These are phyloP conservation scores for Norana najaformis DNA, from an alignment of 2,888 invertebrate species.

Conservation along the genomic window DNA sequence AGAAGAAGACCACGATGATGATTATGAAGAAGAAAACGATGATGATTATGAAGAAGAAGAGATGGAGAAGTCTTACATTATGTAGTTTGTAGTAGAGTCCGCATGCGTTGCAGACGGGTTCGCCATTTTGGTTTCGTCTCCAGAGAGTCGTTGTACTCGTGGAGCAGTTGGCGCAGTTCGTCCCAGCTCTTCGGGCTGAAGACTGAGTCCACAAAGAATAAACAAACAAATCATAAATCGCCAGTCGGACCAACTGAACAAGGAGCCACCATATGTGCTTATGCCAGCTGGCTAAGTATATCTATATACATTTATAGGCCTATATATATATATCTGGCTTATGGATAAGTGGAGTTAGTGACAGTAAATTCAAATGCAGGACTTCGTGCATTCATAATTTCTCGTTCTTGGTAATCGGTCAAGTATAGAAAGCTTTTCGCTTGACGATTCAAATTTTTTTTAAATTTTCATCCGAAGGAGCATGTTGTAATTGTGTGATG, in stretches of 20 bases:
- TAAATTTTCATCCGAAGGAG: too few species aligned
- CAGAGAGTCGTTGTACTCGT: conserved; percentile 35
- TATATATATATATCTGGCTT: too few species aligned
- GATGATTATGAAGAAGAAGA: not conserved
- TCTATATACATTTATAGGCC: too few species aligned
- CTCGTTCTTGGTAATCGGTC: too few species aligned
- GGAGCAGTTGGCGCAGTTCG: conserved; percentile 34
- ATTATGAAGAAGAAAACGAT: not conserved
- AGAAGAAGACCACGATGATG: not conserved
- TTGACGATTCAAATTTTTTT: too few species aligned
- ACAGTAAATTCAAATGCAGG: too few species aligned
- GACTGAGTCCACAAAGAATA: conserved; percentile 37
- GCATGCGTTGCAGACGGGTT: conserved; percentile 38
- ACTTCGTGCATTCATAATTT: too few species aligned
- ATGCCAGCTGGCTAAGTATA: too few species aligned
- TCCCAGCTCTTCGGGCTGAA: conserved; percentile 37
- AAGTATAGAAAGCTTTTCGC: too few species aligned
- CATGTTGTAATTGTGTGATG: too few species aligned
- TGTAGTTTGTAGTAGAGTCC: conserved; percentile 36
- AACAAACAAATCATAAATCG: not conserved
- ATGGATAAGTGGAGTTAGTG: too few species aligned
- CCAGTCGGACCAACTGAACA: not conserved
- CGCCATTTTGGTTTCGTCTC: conserved; percentile 37
- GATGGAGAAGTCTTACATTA: conserved; percentile 17
- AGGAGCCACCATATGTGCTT: not conserved